A percentile compares a stretch with the other conserved stretches of the same genome.
These are phyloP conservation scores for Cotesia vestalis DNA, from an alignment of 1,140 invertebrate species.

Conservation along the genomic window DNA sequence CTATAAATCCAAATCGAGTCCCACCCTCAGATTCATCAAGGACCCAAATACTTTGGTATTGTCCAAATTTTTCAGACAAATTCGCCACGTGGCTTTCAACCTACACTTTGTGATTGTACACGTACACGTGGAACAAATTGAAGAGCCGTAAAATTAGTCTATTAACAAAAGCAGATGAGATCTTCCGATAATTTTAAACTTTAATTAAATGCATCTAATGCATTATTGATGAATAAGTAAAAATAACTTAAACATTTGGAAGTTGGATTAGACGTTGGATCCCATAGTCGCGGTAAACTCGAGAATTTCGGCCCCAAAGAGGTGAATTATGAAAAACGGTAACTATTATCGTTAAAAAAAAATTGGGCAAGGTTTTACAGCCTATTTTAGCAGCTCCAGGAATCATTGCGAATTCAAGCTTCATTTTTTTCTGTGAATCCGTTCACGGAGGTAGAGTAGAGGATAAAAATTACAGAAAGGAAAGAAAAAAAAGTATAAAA, in stretches of 20 bases:
- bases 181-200: not conserved
- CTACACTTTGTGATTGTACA: conserved; percentile 6
- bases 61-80: conserved; percentile 56
- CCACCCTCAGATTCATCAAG: conserved; percentile 27
- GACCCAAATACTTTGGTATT: not conserved
- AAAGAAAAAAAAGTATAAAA: not conserved
- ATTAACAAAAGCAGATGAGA: too few relatives aligned
- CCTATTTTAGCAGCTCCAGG: conserved; percentile 17
- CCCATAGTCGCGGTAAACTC: too few relatives aligned
- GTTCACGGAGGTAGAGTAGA: conserved; percentile 13
- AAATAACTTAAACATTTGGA: not conserved
- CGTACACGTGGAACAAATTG: not conserved
- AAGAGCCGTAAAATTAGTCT: too few relatives aligned
- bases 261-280: too few relatives aligned
- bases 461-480: conserved; percentile 14
- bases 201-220: conserved; percentile 17
- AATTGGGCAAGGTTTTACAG: conserved; percentile 24
- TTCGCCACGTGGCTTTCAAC: conserved; percentile 60
- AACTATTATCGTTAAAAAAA: conserved; percentile 24
- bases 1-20: conserved; percentile 24
- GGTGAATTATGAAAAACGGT: not conserved
- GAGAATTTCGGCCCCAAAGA: not conserved
- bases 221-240: conserved; percentile 16
- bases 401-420: conserved; percentile 30
- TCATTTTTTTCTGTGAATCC: conserved; percentile 26